Conservation (phyloP, 2,797 vertebrate species). For the Triplophysa yarkandensis region DNA sequence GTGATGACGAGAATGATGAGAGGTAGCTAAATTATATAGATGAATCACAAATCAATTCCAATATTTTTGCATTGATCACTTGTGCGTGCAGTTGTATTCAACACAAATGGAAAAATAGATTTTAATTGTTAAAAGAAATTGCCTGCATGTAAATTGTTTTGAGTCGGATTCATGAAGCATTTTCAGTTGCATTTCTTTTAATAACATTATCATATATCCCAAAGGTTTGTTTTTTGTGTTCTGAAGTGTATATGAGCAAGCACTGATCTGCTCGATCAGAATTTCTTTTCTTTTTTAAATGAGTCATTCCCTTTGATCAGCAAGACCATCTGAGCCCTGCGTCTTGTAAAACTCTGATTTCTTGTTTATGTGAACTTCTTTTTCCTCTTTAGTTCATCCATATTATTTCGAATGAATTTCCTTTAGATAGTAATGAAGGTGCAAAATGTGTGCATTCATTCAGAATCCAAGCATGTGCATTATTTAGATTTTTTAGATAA, state of each 20-base stretch:
- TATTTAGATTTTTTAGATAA: not conserved
- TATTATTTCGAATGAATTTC: slow-evolving; percentile 49
- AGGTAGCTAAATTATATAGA: no score
- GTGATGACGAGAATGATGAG: no score
- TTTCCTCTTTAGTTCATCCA: slow-evolving; percentile 3
- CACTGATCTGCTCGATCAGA: slow-evolving; percentile 25
- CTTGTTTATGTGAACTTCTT: slow-evolving; percentile 61
- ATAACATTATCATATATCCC: no score
- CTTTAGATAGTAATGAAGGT: slow-evolving; percentile 41
- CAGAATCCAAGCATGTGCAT: slow-evolving; percentile 26
- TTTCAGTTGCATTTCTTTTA: no score
- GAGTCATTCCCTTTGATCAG: slow-evolving; percentile 68
- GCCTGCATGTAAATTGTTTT: no score
- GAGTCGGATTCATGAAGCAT: no score
- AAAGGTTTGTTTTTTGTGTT: slow-evolving; percentile 22
- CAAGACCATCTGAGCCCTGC: slow-evolving; percentile 57
- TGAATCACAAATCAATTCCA: not conserved
- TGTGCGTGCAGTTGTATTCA: no score
- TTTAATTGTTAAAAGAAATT: no score
- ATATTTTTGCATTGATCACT: no score
- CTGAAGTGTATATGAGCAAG: slow-evolving; percentile 30
- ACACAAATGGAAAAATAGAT: no score
- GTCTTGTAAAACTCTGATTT: slow-evolving; percentile 54
- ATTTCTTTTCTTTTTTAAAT: slow-evolving; percentile 49
- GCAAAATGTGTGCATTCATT: slow-evolving; percentile 31